A percentile compares a stretch with the other conserved stretches of the same genome.
These are phyloP conservation scores for Erpobdella octoculata DNA, from an alignment of 2,888 invertebrate species.

Conservation along the genomic window DNA sequence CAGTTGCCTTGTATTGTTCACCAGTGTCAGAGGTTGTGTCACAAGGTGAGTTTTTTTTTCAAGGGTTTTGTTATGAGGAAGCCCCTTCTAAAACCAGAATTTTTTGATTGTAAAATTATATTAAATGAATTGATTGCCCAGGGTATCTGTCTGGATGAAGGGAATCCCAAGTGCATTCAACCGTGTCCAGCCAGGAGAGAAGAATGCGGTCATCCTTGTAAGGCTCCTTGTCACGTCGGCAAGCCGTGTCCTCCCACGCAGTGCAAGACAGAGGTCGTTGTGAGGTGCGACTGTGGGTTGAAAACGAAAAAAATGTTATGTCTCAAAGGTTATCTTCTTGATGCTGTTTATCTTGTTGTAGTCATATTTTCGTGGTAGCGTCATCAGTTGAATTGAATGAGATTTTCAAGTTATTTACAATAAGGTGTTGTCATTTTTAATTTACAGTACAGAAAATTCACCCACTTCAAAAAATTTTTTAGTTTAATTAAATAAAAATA, in stretches of 20 bases:
- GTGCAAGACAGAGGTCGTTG: conserved; percentile 65
- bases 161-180: conserved; percentile 62
- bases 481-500: too few relatives aligned
- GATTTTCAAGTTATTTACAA: too few relatives aligned
- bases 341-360: not conserved
- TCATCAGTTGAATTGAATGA: too few relatives aligned
- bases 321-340: not conserved
- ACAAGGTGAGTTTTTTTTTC: conserved; percentile 53
- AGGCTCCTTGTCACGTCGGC: conserved; percentile 70
- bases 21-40: conserved; percentile 72
- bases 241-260: conserved; percentile 62
- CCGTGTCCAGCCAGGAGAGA: conserved; percentile 65
- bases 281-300: conserved; percentile 34
- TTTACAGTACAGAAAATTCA: too few relatives aligned
- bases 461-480: too few relatives aligned
- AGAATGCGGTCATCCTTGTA: conserved; percentile 78
- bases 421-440: too few relatives aligned
- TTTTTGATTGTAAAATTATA: not conserved
- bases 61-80: too few relatives aligned
- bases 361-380: too few relatives aligned
- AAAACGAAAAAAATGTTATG: conserved; percentile 26
- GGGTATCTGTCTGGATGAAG: conserved; percentile 46
- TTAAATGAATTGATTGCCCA: conserved; percentile 8
- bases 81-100: too few relatives aligned
- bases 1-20: conserved; percentile 74